These are phyloP conservation scores for Campylomormyrus numenius DNA, from an alignment of 2,113 vertebrate genomes.

Conservation along the genomic window DNA sequence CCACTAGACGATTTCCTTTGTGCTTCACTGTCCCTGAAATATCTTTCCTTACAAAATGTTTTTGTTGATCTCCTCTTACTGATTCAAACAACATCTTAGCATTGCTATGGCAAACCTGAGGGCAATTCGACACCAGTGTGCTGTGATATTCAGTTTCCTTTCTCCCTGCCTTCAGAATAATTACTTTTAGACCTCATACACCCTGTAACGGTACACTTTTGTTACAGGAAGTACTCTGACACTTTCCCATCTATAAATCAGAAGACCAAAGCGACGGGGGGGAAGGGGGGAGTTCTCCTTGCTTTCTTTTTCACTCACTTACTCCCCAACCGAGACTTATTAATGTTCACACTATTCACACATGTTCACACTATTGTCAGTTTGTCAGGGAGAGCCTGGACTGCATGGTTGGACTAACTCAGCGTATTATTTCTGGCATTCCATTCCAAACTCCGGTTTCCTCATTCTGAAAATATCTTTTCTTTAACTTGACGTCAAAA, in stretches of 20 bases:
- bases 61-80: neutral
- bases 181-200: constrained; percentile 8
- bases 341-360: neutral
- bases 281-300: neutral
- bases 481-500: neutral
- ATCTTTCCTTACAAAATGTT: neutral
- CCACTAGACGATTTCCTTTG: neutral
- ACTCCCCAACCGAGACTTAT: neutral
- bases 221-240: constrained; percentile 22
- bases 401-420: neutral
- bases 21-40: neutral
- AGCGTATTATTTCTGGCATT: constrained; percentile 5
- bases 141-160: constrained; percentile 4
- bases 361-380: constrained; percentile 8
- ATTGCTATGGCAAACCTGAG: neutral
- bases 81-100: neutral
- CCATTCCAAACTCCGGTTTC: neutral
- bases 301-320: neutral
- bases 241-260: constrained; percentile 38
- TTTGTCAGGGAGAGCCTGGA: neutral
- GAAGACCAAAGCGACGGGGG: neutral
- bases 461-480: constrained; percentile 7
- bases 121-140: neutral
- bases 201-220: constrained; percentile 16
- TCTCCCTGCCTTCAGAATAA: neutral